A percentile compares a stretch with the other conserved stretches of the same genome.
Conservation (phyloP, 1,140 invertebrate species). For the Eciton burchellii region DNA sequence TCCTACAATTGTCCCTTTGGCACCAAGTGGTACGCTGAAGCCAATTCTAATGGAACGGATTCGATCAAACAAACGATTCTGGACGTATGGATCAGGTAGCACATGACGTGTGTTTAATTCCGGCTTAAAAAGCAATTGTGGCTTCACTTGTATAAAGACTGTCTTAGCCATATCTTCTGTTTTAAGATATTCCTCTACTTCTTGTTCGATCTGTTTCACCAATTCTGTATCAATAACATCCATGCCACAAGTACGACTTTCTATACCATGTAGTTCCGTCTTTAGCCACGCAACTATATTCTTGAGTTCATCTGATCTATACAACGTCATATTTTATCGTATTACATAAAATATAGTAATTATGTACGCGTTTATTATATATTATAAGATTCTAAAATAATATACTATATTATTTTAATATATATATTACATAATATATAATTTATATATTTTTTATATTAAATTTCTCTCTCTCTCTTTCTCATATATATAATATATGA, state of each 20-base stretch:
- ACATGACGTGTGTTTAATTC: slow-evolving; percentile 77
- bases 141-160: slow-evolving; percentile 91
- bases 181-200: slow-evolving; percentile 85
- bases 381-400: too few relatives aligned
- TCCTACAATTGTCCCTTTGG: slow-evolving; percentile 93
- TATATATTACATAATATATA: neutral
- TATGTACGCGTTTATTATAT: too few relatives aligned
- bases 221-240: slow-evolving; percentile 90
- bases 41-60: slow-evolving; percentile 91
- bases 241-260: slow-evolving; percentile 88
- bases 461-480: too few relatives aligned
- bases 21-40: slow-evolving; percentile 92
- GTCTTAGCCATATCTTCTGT: slow-evolving; percentile 80
- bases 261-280: slow-evolving; percentile 87
- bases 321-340: slow-evolving; percentile 5
- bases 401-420: neutral
- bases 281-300: slow-evolving; percentile 91
- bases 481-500: too few relatives aligned
- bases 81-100: slow-evolving; percentile 88
- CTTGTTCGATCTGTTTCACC: slow-evolving; percentile 87
- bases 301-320: slow-evolving; percentile 83
- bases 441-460: too few relatives aligned
- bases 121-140: slow-evolving; percentile 88
- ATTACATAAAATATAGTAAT: neutral
- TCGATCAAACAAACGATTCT: slow-evolving; percentile 92